phyloP scores from a whole-genome alignment of 2,888 invertebrate species.

The Phasia obesa region DNA sequence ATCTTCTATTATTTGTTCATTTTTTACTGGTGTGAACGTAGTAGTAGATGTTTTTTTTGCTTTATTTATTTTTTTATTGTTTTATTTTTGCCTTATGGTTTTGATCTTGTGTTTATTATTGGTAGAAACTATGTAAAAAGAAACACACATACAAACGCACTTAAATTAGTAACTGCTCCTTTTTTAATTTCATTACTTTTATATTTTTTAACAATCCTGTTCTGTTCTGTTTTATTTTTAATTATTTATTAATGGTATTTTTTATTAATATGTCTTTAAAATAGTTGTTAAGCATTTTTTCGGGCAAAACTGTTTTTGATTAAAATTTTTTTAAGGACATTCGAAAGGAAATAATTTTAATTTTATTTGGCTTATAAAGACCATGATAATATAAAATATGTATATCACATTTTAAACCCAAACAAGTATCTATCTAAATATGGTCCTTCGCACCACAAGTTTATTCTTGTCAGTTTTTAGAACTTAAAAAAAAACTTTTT shows the following conservation, averaged over 20 bases:
- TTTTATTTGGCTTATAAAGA: too few species aligned
- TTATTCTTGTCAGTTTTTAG: too few species aligned
- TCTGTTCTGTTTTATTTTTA: slow-evolving; percentile 43
- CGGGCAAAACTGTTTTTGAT: slow-evolving; percentile 36
- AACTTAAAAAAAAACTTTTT: too few species aligned
- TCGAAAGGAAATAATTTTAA: too few species aligned
- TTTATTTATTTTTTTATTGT: slow-evolving; percentile 28
- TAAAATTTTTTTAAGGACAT: neutral
- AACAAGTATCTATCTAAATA: too few species aligned
- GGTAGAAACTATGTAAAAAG: neutral
- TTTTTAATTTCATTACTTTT: slow-evolving; percentile 31
- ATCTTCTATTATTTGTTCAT: slow-evolving; percentile 77
- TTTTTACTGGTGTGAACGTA: slow-evolving; percentile 71
- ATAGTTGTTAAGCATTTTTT: slow-evolving; percentile 41
- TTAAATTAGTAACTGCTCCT: slow-evolving; percentile 65
- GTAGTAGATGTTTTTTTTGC: slow-evolving; percentile 78
- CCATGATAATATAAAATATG: too few species aligned
- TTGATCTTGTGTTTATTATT: slow-evolving; percentile 28
- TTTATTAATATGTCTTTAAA: slow-evolving; percentile 10
- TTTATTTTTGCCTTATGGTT: slow-evolving; percentile 18
- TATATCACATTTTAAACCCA: too few species aligned
- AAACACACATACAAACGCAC: neutral
- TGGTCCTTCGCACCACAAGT: too few species aligned
- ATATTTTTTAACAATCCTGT: slow-evolving; percentile 27
- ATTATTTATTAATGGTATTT: slow-evolving; percentile 34